phyloP scores from a whole-genome alignment of 1,140 invertebrate species.

The Paraescarpia echinospica region DNA sequence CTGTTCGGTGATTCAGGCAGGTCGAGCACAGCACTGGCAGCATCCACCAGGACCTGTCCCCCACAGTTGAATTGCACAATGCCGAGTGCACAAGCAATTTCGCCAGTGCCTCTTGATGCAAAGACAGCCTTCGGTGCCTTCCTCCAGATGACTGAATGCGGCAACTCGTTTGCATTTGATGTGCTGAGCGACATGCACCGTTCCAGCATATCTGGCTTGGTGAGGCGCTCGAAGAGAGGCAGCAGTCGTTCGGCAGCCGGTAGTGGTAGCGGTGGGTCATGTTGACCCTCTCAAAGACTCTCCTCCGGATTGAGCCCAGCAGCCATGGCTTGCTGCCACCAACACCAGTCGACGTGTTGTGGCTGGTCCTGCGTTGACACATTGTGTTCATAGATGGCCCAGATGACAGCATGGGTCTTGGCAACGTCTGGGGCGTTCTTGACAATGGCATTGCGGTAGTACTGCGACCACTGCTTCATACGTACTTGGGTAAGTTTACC shows the following conservation, averaged over 20 bases:
- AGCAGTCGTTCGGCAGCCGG: not conserved
- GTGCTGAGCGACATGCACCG: not conserved
- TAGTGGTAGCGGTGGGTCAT: not conserved
- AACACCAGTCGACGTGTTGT: slow-evolving; percentile 12
- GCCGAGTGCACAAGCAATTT: not conserved
- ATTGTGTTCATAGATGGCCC: not conserved
- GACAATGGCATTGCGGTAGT: slow-evolving; percentile 36
- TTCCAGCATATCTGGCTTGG: not conserved
- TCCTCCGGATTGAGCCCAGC: not conserved
- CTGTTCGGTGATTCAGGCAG: not conserved
- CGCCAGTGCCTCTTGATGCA: not conserved
- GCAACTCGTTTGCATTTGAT: not conserved
- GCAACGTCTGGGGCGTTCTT: slow-evolving; percentile 37
- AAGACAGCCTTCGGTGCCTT: not conserved
- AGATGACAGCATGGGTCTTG: slow-evolving; percentile 28
- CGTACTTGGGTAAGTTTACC: not conserved
- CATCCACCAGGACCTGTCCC: not conserved
- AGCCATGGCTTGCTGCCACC: slow-evolving; percentile 10
- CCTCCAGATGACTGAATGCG: not conserved
- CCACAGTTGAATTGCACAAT: not conserved
- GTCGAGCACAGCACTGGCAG: not conserved
- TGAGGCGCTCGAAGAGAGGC: not conserved
- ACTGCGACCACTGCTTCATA: slow-evolving; percentile 7
- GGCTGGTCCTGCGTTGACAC: not conserved
- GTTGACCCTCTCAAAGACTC: not conserved